Evolutionary conservation across 2,797 vertebrate species (phyloP).

Genomic region (Macrochelys suwanniensis): DNA sequence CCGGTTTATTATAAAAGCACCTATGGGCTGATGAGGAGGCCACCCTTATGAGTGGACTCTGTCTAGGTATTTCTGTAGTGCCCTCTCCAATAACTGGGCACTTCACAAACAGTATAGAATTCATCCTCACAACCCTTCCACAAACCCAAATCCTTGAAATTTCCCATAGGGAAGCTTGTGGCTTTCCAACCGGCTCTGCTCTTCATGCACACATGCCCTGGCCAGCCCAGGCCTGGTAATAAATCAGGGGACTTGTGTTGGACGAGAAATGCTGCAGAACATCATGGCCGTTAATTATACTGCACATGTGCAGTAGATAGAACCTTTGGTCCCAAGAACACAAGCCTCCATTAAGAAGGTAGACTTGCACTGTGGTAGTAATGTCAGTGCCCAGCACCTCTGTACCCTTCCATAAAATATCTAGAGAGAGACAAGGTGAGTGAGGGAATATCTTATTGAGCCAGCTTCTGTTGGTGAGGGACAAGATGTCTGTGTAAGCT

Average conservation of each 20-base stretch:
- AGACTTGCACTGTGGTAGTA: background rate
- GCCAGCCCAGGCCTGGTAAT: background rate
- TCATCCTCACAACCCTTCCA: background rate
- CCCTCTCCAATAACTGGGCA: background rate
- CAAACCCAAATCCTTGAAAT: background rate
- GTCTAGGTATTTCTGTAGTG: background rate
- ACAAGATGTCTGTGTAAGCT: background rate
- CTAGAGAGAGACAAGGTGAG: background rate
- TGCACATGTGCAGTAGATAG: no score
- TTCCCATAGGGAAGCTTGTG: background rate
- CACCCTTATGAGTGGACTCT: background rate
- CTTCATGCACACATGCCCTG: background rate
- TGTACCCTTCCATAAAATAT: background rate
- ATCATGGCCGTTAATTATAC: background rate
- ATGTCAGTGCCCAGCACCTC: background rate
- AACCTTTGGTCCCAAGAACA: background rate
- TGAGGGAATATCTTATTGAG: background rate
- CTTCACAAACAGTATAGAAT: background rate
- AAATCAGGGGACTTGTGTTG: background rate
- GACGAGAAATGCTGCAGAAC: background rate
- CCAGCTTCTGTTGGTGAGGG: background rate
- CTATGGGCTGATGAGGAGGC: background rate
- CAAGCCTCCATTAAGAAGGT: background rate
- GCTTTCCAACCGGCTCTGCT: background rate
- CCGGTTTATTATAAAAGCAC: background rate